Conservation (phyloP, 2,888 invertebrate species). For the Autographa gamma region DNA sequence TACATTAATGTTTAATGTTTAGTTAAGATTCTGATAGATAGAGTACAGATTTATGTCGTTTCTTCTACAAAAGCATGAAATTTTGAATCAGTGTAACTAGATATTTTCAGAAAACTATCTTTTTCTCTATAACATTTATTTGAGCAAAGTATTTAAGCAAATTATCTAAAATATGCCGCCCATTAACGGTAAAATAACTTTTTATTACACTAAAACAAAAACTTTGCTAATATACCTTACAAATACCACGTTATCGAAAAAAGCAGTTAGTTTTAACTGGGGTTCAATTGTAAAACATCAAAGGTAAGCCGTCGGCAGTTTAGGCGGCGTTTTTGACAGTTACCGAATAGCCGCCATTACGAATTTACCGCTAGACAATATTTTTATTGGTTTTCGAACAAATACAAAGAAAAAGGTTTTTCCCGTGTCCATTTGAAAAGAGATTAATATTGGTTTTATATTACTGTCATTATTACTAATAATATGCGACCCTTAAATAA, state of each 20-base stretch:
- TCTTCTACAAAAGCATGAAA: no score
- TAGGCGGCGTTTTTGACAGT: slow-evolving; percentile 20
- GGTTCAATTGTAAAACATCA: slow-evolving; percentile 48
- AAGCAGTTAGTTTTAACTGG: slow-evolving; percentile 24
- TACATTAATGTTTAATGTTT: no score
- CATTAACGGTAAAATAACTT: slow-evolving; percentile 6
- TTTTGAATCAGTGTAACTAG: no score
- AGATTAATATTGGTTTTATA: background rate
- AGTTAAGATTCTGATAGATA: no score
- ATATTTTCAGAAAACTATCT: no score
- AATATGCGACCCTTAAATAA: background rate
- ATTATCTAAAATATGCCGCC: background rate
- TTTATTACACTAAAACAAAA: slow-evolving; percentile 22
- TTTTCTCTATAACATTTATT: background rate
- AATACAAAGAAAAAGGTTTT: slow-evolving; percentile 17
- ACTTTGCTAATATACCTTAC: slow-evolving; percentile 34
- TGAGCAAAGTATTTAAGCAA: background rate
- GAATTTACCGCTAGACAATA: slow-evolving; percentile 41
- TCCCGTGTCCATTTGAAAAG: background rate
- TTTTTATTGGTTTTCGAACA: slow-evolving; percentile 27
- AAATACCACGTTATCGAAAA: slow-evolving; percentile 35
- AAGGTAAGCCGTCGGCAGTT: slow-evolving; percentile 27
- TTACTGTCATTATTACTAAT: background rate
- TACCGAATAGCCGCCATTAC: slow-evolving; percentile 35
- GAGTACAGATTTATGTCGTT: no score